phyloP scores from a whole-genome alignment of 2,888 invertebrate species.

The Oligia strigilis region DNA sequence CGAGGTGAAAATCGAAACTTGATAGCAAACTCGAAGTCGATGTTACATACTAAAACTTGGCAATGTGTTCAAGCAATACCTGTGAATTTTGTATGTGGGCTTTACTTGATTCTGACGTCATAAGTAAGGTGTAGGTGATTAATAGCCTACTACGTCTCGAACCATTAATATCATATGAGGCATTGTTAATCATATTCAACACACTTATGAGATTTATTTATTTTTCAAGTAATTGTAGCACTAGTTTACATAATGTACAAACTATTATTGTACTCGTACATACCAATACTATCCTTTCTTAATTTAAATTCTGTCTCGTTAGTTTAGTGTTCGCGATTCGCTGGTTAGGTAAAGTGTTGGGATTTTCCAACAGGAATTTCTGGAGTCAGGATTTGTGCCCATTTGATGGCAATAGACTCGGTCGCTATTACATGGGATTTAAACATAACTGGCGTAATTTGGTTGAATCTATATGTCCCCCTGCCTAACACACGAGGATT shows the following conservation, averaged over 20 bases:
- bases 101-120: slow-evolving; percentile 22
- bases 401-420: too few relatives aligned
- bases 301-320: too few relatives aligned
- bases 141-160: neutral
- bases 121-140: slow-evolving; percentile 10
- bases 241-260: too few relatives aligned
- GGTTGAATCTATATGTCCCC: too few relatives aligned
- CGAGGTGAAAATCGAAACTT: slow-evolving; percentile 26
- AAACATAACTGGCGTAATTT: too few relatives aligned
- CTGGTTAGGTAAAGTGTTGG: neutral
- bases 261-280: neutral
- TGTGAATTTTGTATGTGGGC: neutral
- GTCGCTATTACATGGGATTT: too few relatives aligned
- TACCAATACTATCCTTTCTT: too few relatives aligned
- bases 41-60: slow-evolving; percentile 19
- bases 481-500: too few relatives aligned
- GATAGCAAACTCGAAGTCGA: slow-evolving; percentile 10
- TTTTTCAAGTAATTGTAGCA: neutral
- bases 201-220: neutral
- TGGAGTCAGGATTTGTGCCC: too few relatives aligned
- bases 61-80: slow-evolving; percentile 21
- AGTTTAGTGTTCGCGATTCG: neutral
- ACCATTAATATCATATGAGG: slow-evolving; percentile 14
- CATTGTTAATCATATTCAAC: slow-evolving; percentile 22
- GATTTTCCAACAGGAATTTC: too few relatives aligned